Base-by-base conservation (phyloP, 2,797 vertebrate genomes). In the Characodon lateralis region DNA sequence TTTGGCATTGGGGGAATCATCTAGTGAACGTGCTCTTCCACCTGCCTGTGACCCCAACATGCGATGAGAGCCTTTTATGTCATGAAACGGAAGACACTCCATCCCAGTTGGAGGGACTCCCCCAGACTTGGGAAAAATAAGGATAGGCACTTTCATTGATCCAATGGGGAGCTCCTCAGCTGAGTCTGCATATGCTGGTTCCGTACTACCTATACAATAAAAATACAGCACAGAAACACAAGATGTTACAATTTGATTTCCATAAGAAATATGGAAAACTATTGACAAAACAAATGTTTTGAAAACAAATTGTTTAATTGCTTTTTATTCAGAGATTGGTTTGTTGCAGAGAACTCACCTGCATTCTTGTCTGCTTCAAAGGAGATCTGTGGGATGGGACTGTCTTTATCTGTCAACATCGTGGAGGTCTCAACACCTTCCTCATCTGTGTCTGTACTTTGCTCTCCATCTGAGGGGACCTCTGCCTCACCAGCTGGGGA, bases 401-500 rank as follows among this genome's bases (percentile, higher is more conserved):
- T 96, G 88, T 95, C 95, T 90, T 97, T 97, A 85, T 97, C 97
- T 12, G 85, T 92, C 78, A 94, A 91, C 91, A 95, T 91, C 71
- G 96, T 91, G 58, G 96, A 93, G 56, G 95, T 94, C 84, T 98
- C 97, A 18, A 96, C 94, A 20, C 95, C 96, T 91, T 99, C 98
- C 93, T 99, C 98, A 53, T 99, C 98, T 0, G 98, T 99, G 94
- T 99, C 98, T 0, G 98, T 99, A 78, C 98, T 99, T 94, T 99
- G 98, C 83, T 99, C 98, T 0, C 97, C 98, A 9, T 99, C 98
- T 10, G 98, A 99, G 86, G 98, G 97, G 81, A 97, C 97, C 91
- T 98, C 98, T 20, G 97, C 93, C 77, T 98, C 98, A 6, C 97
- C 97, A 35, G 96, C 95, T 0, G 96, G 96, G 74, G 97, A 98